Conservation (phyloP, 2,113 vertebrate species). For the Pedetes capensis region DNA sequence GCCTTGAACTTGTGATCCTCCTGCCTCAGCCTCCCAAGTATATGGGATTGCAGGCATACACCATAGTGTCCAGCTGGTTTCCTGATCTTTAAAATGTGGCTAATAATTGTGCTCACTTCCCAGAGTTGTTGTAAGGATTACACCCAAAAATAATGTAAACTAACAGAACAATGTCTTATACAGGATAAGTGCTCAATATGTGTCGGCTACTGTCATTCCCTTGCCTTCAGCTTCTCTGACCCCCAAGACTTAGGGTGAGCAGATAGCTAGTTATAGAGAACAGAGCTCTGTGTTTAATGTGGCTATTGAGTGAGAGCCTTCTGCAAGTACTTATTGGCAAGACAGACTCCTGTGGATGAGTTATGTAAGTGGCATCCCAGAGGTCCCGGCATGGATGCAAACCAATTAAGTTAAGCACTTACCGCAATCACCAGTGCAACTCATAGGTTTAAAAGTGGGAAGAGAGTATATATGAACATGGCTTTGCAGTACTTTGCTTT, state of each 20-base stretch:
- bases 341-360: conserved; percentile 68
- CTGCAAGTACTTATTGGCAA: conserved; percentile 72
- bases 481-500: conserved; percentile 51
- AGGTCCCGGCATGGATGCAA: conserved; percentile 75
- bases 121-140: background rate
- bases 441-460: conserved; percentile 72
- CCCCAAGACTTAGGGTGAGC: background rate
- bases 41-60: no score
- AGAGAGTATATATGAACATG: conserved; percentile 66
- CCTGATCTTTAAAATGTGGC: background rate
- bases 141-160: background rate
- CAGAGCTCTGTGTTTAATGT: conserved; percentile 59
- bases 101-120: background rate
- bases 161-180: background rate
- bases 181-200: background rate
- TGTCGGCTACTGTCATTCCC: background rate
- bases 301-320: conserved; percentile 60
- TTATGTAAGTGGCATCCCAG: conserved; percentile 76
- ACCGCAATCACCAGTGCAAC: conserved; percentile 71
- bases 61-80: no score
- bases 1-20: no score
- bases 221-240: background rate
- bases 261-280: conserved; percentile 8
- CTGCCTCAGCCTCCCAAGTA: no score
- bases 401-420: conserved; percentile 79